Evolutionary conservation across 1,140 invertebrate genomes (phyloP), one percentile per base, ranked within the genome.

Genomic region (Marisa cornuarietis): DNA sequence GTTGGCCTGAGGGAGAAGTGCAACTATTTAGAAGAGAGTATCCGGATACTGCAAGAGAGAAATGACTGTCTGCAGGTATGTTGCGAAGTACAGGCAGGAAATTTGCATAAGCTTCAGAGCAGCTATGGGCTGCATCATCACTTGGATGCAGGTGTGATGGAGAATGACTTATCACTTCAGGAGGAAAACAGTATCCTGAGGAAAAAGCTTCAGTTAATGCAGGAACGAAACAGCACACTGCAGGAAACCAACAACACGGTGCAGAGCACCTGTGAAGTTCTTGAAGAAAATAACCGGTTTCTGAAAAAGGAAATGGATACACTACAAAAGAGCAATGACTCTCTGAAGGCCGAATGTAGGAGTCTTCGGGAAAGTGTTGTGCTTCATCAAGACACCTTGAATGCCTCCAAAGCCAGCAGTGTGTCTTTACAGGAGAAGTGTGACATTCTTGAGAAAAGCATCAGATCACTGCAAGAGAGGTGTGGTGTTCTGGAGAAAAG

Each of bases 21-120:
- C 79, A 81, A 49, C 63, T 71, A 71, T 42, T 79, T 54, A 26
- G 71, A 65, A 71, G 79, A 75, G 69, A 81, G 22, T 68, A 80
- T 61, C 8, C 78, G 22, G 52, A 79, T 20, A 49, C 16, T 72
- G n/a, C 26, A 22, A 42, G 66, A 68, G 31, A 42, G 31, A 6
- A 68, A 68, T 42, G 22, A 68, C 11, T 26, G 11, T 7, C 9
- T 68, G 22, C 66, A 68, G 66, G 66, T 22, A 11, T 13, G 13
- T 68, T 24, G n/a, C 22, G 66, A 68, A 18, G 13, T 22, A 11
- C 31, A 68, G 31, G 22, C 66, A 18, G 66, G 22, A 68, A 68
- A 68, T 11, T 10, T 68, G 11, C 54, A 9, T 58, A 58, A 14
- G 54, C 16, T 58, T 58, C 54, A 58, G 11, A 58, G 4, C 16